phyloP scores from a whole-genome alignment of 1,140 invertebrate species.

The Episyrphus balteatus region DNA sequence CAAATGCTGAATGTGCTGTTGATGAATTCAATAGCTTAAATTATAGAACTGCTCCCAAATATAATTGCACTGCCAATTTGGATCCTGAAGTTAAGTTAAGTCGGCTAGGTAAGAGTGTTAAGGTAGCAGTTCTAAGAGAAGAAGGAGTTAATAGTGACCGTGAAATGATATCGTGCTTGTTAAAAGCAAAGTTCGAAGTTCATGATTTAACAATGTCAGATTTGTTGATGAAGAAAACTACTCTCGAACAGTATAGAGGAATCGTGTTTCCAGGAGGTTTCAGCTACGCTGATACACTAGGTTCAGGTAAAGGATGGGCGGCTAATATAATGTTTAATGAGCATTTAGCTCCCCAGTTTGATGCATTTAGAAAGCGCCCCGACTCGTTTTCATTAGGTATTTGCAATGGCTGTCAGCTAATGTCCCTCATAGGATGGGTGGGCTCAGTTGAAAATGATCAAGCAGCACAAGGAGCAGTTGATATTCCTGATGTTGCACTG shows the following conservation, averaged over 20 bases:
- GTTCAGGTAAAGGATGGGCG: slow-evolving; percentile 96
- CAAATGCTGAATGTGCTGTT: slow-evolving; percentile 62
- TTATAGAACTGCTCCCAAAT: slow-evolving; percentile 49
- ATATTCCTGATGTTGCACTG: slow-evolving; percentile 56
- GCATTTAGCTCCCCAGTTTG: slow-evolving; percentile 54
- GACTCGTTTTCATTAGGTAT: slow-evolving; percentile 94
- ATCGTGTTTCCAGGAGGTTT: slow-evolving; percentile 95
- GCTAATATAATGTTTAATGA: slow-evolving; percentile 72
- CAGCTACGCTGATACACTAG: slow-evolving; percentile 94
- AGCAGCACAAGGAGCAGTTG: slow-evolving; percentile 11
- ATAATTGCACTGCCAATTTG: slow-evolving; percentile 60
- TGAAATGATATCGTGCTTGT: slow-evolving; percentile 93
- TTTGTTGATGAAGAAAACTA: slow-evolving; percentile 55
- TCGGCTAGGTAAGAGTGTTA: slow-evolving; percentile 37
- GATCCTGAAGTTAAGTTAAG: slow-evolving; percentile 39
- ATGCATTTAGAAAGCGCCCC: slow-evolving; percentile 53
- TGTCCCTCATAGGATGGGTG: slow-evolving; percentile 77
- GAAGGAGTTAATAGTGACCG: slow-evolving; percentile 96
- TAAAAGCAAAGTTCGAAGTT: slow-evolving; percentile 83
- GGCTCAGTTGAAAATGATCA: slow-evolving; percentile 34
- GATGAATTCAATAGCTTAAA: slow-evolving; percentile 61
- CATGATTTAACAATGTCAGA: slow-evolving; percentile 91
- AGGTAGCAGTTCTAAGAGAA: slow-evolving; percentile 85
- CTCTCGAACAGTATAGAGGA: slow-evolving; percentile 72
- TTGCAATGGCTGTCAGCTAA: slow-evolving; percentile 95